A percentile compares a stretch with the other conserved stretches of the same genome.
phyloP scores from a whole-genome alignment of 2,888 invertebrate genomes.

The Blastobasis lacticolella region DNA sequence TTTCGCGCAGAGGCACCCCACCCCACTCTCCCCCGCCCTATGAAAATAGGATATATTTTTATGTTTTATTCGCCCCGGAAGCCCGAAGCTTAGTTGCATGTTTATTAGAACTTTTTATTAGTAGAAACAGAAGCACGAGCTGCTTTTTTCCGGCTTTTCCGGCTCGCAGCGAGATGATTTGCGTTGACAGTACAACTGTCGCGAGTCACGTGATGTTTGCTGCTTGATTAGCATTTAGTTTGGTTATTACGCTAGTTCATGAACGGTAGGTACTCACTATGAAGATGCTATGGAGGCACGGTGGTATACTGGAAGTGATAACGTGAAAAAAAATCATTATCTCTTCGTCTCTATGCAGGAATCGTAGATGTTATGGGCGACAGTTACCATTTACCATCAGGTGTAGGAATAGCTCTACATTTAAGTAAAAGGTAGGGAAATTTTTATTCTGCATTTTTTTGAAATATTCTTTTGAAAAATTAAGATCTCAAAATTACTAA shows the following conservation, averaged over 20 bases:
- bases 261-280: background rate
- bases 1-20: conserved; percentile 60
- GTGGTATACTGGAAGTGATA: too few relatives aligned
- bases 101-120: conserved; percentile 75
- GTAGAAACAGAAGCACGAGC: conserved; percentile 61
- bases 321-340: too few relatives aligned
- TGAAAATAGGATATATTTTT: conserved; percentile 76
- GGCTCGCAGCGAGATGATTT: conserved; percentile 35
- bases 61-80: conserved; percentile 74
- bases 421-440: too few relatives aligned
- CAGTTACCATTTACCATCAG: too few relatives aligned
- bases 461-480: too few relatives aligned
- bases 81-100: conserved; percentile 73
- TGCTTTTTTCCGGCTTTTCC: conserved; percentile 32
- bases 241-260: conserved; percentile 9
- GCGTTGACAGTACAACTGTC: conserved; percentile 48
- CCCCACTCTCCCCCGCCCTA: conserved; percentile 56
- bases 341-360: too few relatives aligned
- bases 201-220: conserved; percentile 55
- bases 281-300: too few relatives aligned
- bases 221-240: conserved; percentile 26
- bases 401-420: too few relatives aligned
- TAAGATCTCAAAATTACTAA: too few relatives aligned
- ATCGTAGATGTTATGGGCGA: too few relatives aligned
- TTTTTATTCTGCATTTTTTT: too few relatives aligned